Evolutionary conservation across 2,888 invertebrate species (phyloP).

Genomic region (Odontomyia ornata): DNA sequence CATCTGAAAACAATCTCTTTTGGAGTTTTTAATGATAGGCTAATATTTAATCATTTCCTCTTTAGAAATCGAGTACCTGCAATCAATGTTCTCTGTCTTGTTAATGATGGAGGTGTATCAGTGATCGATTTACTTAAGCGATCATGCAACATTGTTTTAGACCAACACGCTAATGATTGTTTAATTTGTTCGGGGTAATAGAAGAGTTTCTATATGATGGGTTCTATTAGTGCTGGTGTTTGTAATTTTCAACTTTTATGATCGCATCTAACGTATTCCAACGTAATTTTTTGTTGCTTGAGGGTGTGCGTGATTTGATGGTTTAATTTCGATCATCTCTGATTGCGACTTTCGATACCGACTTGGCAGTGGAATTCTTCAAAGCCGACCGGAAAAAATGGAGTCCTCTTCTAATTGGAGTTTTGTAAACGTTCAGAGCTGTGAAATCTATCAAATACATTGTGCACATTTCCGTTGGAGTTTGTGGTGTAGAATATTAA

Average conservation of each 20-base stretch:
- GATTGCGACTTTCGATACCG: background rate
- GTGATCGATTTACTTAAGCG: background rate
- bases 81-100: background rate
- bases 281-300: constrained; percentile 7
- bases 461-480: constrained; percentile 56
- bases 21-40: constrained; percentile 23
- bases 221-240: background rate
- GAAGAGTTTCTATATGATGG: background rate
- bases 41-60: constrained; percentile 16
- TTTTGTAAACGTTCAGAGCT: constrained; percentile 54
- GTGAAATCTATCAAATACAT: constrained; percentile 62
- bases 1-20: constrained; percentile 24
- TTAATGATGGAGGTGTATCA: constrained; percentile 8
- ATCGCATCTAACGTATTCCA: background rate
- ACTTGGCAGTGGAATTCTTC: constrained; percentile 39
- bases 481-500: constrained; percentile 54
- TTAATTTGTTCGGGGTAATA: background rate
- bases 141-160: background rate
- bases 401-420: background rate
- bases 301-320: background rate
- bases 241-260: background rate
- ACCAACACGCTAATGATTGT: background rate
- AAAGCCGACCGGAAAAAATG: constrained; percentile 37
- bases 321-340: too few species aligned
- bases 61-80: background rate